Evolutionary conservation across 37 sponge, comb jelly and placozoan species (phyloP).

Genomic region (Ephydatia muelleri): DNA sequence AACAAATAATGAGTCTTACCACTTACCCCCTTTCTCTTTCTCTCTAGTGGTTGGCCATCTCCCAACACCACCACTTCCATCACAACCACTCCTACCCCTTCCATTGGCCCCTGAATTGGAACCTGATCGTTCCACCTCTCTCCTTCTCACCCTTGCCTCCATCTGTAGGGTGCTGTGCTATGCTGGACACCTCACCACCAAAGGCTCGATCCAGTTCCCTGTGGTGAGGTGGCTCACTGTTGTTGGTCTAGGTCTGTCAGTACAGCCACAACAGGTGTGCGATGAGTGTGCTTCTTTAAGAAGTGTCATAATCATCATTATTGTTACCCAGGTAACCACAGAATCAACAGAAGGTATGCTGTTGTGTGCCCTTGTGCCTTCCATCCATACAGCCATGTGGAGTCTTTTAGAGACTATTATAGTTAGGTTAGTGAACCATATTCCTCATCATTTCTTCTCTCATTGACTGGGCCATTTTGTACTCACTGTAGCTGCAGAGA

Average conservation of each 20-base stretch:
- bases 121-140: slow-evolving; percentile 7
- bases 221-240: slow-evolving; percentile 20
- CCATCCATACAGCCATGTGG: slow-evolving; percentile 16
- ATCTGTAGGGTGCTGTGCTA: slow-evolving; percentile 16
- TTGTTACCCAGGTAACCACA: not conserved
- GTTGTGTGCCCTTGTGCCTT: slow-evolving; percentile 11
- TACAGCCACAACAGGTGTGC: slow-evolving; percentile 16
- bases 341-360: slow-evolving; percentile 6
- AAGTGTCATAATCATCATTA: not conserved
- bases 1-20: not conserved
- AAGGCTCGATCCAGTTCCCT: slow-evolving; percentile 6
- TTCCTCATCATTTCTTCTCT: too few species aligned
- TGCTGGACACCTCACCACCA: slow-evolving; percentile 13
- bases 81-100: not conserved
- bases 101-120: slow-evolving; percentile 15
- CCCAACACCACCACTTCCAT: not conserved
- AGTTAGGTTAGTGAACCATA: not conserved
- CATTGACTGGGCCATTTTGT: too few species aligned
- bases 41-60: not conserved
- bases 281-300: not conserved
- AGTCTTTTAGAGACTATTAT: slow-evolving; percentile 15
- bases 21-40: not conserved
- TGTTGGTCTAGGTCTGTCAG: slow-evolving; percentile 1
- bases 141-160: slow-evolving; percentile 7
- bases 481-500: not conserved